Evolutionary conservation across 2,113 vertebrate genomes (phyloP).

Genomic region (Tyrannus savana): DNA sequence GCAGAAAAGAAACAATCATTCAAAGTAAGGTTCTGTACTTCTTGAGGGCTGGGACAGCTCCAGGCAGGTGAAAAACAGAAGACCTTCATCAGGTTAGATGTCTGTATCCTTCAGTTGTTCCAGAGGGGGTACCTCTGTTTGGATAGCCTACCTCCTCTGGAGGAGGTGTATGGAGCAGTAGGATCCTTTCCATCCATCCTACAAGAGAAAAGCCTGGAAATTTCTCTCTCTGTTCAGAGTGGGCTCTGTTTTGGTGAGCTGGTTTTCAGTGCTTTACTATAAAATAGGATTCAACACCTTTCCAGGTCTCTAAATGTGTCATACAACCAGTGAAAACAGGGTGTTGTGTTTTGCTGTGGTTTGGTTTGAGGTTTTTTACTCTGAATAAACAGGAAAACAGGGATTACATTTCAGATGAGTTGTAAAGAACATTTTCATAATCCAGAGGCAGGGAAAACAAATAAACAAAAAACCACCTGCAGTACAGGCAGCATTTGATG

Average conservation of each 20-base stretch:
- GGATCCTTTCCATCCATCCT: background rate
- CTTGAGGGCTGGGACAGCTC: background rate
- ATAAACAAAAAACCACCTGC: background rate
- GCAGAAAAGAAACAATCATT: background rate
- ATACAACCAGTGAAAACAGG: background rate
- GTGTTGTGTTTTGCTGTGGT: background rate
- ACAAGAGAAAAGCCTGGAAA: background rate
- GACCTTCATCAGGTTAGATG: background rate
- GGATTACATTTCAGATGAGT: background rate
- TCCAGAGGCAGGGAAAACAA: background rate
- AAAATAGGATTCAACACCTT: background rate
- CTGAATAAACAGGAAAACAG: background rate
- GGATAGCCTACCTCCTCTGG: background rate
- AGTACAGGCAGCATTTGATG: background rate
- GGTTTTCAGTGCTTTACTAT: background rate
- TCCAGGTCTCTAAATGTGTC: background rate
- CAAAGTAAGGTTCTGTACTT: background rate
- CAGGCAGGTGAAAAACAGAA: background rate
- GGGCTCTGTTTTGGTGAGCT: background rate
- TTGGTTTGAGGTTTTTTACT: background rate
- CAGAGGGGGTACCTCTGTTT: background rate
- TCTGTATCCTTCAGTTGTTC: background rate
- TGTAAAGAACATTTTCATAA: background rate
- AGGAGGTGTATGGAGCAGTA: background rate
- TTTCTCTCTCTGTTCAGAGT: background rate